Evolutionary conservation across 2,888 invertebrate species (phyloP).

Genomic region (Nephrotoma guestfalica): DNA sequence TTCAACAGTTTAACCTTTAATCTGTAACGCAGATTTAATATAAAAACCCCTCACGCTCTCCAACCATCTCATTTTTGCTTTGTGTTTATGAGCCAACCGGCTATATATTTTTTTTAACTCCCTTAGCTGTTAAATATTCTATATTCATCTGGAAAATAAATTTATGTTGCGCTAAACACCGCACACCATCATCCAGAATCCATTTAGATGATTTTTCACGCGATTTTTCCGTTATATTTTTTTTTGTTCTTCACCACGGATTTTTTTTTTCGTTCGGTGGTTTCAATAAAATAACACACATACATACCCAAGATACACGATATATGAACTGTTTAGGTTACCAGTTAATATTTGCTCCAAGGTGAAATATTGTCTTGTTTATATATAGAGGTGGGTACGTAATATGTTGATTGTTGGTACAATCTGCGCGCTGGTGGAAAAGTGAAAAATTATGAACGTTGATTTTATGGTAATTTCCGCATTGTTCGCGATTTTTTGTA

Average conservation of each 20-base stretch:
- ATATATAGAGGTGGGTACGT: not conserved
- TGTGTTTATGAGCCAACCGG: not conserved
- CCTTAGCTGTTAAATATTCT: not conserved
- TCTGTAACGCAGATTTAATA: not conserved
- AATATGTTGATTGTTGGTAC: not conserved
- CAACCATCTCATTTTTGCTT: not conserved
- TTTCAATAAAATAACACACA: not conserved
- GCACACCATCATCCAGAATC: not conserved
- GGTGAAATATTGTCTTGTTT: not conserved
- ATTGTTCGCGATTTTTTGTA: not conserved
- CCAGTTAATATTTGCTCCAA: not conserved
- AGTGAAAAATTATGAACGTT: not conserved
- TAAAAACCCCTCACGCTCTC: not conserved
- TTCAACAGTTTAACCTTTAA: not conserved
- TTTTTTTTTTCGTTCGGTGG: not conserved
- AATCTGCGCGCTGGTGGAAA: not conserved
- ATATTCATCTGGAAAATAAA: not conserved
- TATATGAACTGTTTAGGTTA: not conserved
- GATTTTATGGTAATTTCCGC: not conserved
- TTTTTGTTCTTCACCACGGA: not conserved
- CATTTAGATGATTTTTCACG: not conserved
- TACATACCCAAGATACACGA: not conserved
- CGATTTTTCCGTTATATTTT: not conserved
- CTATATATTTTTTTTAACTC: not conserved
- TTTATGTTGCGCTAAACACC: not conserved